Percentiles rank a stretch among this genome's conserved stretches.
These are phyloP conservation scores for Onthophagus taurus DNA, from an alignment of 1,140 invertebrate species.

Conservation along the genomic window DNA sequence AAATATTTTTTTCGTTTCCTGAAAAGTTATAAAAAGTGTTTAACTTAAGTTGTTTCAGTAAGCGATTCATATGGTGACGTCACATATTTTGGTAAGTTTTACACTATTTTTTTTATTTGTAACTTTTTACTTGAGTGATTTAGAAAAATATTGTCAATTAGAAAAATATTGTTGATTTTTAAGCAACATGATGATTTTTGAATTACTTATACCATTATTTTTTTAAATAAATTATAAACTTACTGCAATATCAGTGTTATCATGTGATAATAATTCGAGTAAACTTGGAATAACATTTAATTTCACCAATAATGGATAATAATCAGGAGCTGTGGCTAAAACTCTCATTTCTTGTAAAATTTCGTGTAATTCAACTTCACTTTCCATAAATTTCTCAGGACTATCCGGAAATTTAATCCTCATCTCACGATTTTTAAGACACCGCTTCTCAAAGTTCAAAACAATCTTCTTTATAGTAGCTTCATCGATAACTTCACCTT, in stretches of 20 bases:
- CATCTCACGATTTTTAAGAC: conserved; percentile 94
- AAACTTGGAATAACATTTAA: conserved; percentile 80
- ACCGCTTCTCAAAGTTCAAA: conserved; percentile 87
- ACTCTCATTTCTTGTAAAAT: conserved; percentile 79
- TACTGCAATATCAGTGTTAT: conserved; percentile 91
- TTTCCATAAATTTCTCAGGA: conserved; percentile 99
- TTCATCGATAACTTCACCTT: conserved; percentile 78
- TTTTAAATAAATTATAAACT: conserved; percentile 12
- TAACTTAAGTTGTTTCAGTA: no score
- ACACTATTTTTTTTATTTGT: no score
- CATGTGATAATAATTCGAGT: conserved; percentile 89
- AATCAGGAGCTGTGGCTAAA: conserved; percentile 89
- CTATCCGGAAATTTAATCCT: conserved; percentile 96
- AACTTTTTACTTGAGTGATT: no score
- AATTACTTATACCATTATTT: no score
- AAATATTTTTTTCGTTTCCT: no score
- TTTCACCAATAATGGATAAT: conserved; percentile 88
- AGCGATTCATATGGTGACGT: no score
- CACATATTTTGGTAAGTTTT: no score
- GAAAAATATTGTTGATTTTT: no score
- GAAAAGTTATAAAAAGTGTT: no score
- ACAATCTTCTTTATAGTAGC: conserved; percentile 79
- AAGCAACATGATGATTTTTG: no score
- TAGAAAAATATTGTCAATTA: no score
- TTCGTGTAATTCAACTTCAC: conserved; percentile 61